phyloP scores from a whole-genome alignment of 2,888 invertebrate genomes.

The Microctonus brassicae region DNA sequence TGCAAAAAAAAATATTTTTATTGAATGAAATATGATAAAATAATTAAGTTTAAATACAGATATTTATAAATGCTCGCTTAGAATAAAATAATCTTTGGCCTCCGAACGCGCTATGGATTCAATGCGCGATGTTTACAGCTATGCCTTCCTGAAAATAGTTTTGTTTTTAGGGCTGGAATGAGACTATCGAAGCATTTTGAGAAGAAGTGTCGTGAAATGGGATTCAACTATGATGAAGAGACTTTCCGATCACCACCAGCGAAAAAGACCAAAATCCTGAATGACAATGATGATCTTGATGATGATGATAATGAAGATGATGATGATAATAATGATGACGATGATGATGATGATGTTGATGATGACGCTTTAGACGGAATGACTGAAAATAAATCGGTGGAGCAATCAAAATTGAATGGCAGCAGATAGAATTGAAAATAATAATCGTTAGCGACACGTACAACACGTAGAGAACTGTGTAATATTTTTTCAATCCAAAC shows the following conservation, averaged over 20 bases:
- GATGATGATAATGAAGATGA: no score
- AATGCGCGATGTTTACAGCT: slow-evolving; percentile 39
- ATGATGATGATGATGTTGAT: slow-evolving; percentile 31
- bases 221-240: slow-evolving; percentile 71
- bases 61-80: neutral
- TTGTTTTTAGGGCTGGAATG: slow-evolving; percentile 79
- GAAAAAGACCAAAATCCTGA: slow-evolving; percentile 59
- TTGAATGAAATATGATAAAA: neutral
- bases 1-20: neutral
- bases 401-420: slow-evolving; percentile 37
- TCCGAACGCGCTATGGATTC: slow-evolving; percentile 60
- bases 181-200: slow-evolving; percentile 80
- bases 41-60: neutral
- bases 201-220: slow-evolving; percentile 79
- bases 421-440: slow-evolving; percentile 29
- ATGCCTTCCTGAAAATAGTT: slow-evolving; percentile 60
- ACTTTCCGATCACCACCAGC: slow-evolving; percentile 68
- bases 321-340: no score
- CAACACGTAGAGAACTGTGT: slow-evolving; percentile 7
- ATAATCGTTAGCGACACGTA: neutral
- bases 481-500: slow-evolving; percentile 29
- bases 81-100: slow-evolving; percentile 62
- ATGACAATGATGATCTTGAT: slow-evolving; percentile 44
- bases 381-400: slow-evolving; percentile 33
- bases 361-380: slow-evolving; percentile 37